Base-by-base conservation (phyloP, 2,797 vertebrate genomes). In the Scleropages formosus region DNA sequence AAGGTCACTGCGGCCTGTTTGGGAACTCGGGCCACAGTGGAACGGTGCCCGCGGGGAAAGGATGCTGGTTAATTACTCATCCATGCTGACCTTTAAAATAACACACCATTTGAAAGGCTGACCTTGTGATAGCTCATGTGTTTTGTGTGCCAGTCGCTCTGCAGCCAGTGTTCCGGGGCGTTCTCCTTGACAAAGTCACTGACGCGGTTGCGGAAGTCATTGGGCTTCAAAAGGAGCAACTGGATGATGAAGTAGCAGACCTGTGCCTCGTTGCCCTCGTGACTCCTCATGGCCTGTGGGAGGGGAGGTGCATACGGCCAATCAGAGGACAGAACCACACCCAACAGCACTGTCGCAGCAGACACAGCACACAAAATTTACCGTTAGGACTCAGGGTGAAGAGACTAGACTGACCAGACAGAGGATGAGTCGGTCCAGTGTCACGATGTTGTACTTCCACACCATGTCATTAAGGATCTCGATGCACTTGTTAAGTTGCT, bases 381-480 rank as follows among this genome's bases (percentile, higher is more conserved):
- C 22, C 26, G 22, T 63, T 26, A 4, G 27, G 15, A 22, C 11
- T 6, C 4, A 4, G 22, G 24, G 27, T 63, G 8, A 63, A 15
- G 27, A 60, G 18, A 27, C 1, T 8, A 44, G 11, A 79, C 93
- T 94, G 90, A 99, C 98, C 95, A 99, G 88, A 82, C 98, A 99
- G 75, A 99, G 88, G 81, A 99, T 98, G 79, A 99, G 88, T 70
- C 98, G 86, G 81, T 99, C 98, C 92, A 99, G 81, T 0, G 98
- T 99, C 84, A 99, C 98, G 18, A 99, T 99, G 91, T 99, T 99
- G 88, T 98, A 98, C 74, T 99, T 99, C 98, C 98, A 99, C 39
- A 99, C 97, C 98, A 99, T 99, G 87, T 99, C 97, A 75, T 99
- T 99, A 75, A 99, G 96, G 84, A 99, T 99, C 87, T 99, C 98